Conservation (phyloP, 2,797 vertebrate species). For the Myiothlypis coronata region DNA sequence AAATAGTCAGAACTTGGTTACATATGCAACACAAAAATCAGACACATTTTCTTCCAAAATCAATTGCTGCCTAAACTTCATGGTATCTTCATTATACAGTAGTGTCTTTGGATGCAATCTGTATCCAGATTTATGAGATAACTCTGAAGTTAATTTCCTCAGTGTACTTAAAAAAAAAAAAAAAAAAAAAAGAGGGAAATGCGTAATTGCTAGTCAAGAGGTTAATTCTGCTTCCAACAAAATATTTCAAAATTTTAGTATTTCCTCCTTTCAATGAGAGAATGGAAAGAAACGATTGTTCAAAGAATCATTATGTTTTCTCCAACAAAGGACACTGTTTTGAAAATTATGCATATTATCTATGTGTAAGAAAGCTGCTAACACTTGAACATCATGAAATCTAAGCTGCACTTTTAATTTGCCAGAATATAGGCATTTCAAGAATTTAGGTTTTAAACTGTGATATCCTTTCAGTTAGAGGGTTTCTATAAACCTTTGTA, state of each 20-base stretch:
- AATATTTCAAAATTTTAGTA: not conserved
- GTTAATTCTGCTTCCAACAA: not conserved
- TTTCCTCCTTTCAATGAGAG: not conserved
- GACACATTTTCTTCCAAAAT: not conserved
- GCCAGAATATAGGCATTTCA: not conserved
- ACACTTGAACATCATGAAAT: not conserved
- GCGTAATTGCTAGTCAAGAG: not conserved
- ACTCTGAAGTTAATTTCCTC: not conserved
- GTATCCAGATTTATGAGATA: not conserved
- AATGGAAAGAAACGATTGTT: not conserved
- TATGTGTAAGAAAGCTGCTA: not conserved
- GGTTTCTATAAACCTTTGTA: not conserved
- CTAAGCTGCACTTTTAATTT: not conserved
- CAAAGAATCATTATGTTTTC: not conserved
- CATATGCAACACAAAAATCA: not conserved
- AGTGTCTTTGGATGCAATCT: not conserved
- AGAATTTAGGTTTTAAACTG: not conserved
- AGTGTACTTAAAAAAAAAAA: not conserved
- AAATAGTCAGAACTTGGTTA: not conserved
- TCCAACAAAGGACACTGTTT: not conserved
- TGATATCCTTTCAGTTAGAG: not conserved
- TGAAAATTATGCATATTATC: not conserved
- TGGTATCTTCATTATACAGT: not conserved
- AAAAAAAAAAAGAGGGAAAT: not conserved
- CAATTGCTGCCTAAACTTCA: not conserved